Conservation (phyloP, 1,140 invertebrate genomes). For the Macrobrachium rosenbergii region DNA sequence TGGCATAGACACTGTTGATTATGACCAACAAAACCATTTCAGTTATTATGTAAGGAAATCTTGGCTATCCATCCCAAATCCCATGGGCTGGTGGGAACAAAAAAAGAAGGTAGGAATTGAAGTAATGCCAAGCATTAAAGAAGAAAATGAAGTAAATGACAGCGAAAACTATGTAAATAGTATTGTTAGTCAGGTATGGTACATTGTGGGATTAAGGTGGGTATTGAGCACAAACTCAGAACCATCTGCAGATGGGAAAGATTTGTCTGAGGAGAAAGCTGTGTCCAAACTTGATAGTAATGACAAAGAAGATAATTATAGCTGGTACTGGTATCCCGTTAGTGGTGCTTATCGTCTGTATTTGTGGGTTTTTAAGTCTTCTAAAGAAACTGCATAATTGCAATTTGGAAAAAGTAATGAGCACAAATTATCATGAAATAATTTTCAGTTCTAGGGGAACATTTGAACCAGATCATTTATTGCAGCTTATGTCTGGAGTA, state of each 20-base stretch:
- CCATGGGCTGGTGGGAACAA: not conserved
- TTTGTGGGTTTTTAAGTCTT: not conserved
- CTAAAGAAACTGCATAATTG: not conserved
- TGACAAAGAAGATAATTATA: not conserved
- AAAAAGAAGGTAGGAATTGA: not conserved
- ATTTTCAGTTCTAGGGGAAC: too few species aligned
- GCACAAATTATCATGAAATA: too few species aligned
- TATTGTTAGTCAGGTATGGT: slow-evolving; percentile 5
- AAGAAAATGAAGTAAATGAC: not conserved
- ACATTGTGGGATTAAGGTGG: not conserved
- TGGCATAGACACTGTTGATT: not conserved
- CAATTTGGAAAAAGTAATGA: too few species aligned
- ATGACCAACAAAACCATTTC: not conserved
- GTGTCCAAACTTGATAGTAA: not conserved
- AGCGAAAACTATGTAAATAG: not conserved
- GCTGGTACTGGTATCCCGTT: slow-evolving; percentile 9
- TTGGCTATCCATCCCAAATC: not conserved
- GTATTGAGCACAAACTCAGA: not conserved
- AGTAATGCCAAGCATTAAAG: not conserved
- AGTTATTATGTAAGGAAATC: not conserved
- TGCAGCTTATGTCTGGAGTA: too few species aligned
- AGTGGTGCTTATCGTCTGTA: slow-evolving; percentile 6
- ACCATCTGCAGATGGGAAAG: not conserved
- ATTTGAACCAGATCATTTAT: too few species aligned
- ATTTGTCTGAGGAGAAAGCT: not conserved